These are phyloP conservation scores for Spisula solida DNA, from an alignment of 2,888 invertebrate genomes.

Conservation along the genomic window DNA sequence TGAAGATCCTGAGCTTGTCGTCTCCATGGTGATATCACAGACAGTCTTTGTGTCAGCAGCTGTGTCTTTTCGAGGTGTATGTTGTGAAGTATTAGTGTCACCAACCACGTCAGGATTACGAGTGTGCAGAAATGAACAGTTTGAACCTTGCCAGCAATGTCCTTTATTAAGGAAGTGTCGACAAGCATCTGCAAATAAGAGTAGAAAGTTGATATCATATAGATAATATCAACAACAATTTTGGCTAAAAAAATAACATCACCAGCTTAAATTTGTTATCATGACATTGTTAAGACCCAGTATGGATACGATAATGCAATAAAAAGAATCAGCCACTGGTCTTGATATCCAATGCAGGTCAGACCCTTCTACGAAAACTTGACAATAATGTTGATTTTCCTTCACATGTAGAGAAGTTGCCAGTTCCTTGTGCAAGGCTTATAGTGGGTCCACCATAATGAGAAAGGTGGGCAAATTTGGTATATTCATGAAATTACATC, in stretches of 20 bases:
- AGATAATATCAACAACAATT: no score
- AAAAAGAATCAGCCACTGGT: background rate
- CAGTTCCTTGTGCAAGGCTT: no score
- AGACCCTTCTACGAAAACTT: background rate
- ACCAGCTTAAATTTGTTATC: background rate
- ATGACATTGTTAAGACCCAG: background rate
- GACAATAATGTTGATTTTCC: background rate
- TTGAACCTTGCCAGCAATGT: slow-evolving; percentile 49
- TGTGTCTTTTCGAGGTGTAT: background rate
- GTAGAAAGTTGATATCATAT: background rate
- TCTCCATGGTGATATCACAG: no score
- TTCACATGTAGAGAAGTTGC: no score
- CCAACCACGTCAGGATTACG: slow-evolving; percentile 24
- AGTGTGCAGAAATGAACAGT: slow-evolving; percentile 49
- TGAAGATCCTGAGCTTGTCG: no score
- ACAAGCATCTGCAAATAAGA: slow-evolving; percentile 45
- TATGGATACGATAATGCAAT: no score
- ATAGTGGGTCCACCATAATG: no score
- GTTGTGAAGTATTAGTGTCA: background rate
- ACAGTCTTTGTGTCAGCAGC: background rate
- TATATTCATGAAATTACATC: no score
- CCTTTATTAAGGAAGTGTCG: slow-evolving; percentile 46
- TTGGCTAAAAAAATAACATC: background rate
- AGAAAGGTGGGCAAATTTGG: no score
- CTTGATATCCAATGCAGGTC: background rate